Evolutionary conservation across 2,888 invertebrate species (phyloP), one percentile per base, ranked within the genome.

Genomic region (Tetrapedia diversipes): DNA sequence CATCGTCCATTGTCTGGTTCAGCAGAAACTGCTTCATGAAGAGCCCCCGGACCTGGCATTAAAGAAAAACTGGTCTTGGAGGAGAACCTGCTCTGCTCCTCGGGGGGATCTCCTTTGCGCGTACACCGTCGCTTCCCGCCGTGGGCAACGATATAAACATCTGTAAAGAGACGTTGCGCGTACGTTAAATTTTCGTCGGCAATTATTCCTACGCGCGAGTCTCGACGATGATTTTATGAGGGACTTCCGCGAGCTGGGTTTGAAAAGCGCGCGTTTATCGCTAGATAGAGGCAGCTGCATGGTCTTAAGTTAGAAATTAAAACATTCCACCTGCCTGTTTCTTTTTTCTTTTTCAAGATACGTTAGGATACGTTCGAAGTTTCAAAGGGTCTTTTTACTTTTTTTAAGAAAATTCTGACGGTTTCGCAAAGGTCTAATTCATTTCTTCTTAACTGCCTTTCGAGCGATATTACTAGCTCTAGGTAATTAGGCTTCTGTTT

Each of bases 31-130:
- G 61, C 79, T 79, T 79, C 78, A 65, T 60, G 78, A 78, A 78
- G 78, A 66, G 63, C 49, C 78, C 56, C 54, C 68, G 60, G 64
- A 63, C 63, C 59, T 56, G 45, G 78, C 72, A 78, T 79, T 78
- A 68, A 78, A 79, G 79, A 77, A 79, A 79, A 79, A 79, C 79
- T 79, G 79, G 79, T 79, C 79, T 77, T 78, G 72, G 72, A 71
- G n/a, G n/a, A 63, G 78, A 79, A 77, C 77, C 78, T 78, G 70
- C 77, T 67, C 51, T 32, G 63, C 57, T 29, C 51, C 37, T 24
- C 37, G 51, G 29, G 34, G 53, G 43, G 22, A 39, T 32, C 39
- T 34, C 22, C 34, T 53, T 56, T 47, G 43, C 43, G 45, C 64
- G 39, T 34, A 37, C 47, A 29, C 57, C 29, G 49, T 63, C 59